These are phyloP conservation scores for Neoitamus cyanurus DNA, from an alignment of 2,888 invertebrate genomes.

Conservation along the genomic window DNA sequence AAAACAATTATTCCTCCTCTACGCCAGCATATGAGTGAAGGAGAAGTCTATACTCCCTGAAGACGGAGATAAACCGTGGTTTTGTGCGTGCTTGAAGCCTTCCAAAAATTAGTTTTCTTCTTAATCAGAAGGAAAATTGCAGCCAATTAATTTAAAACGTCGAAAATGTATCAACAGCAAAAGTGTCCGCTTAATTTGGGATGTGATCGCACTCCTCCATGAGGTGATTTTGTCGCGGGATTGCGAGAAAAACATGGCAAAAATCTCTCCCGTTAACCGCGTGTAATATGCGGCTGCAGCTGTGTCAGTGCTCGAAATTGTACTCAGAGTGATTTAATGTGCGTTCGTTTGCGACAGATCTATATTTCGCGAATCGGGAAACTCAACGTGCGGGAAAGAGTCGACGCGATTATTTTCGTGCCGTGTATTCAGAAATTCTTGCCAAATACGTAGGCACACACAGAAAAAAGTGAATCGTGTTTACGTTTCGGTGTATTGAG, in stretches of 20 bases:
- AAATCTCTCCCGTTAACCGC: conserved; percentile 21
- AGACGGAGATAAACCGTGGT: background rate
- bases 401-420: background rate
- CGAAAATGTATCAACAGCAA: background rate
- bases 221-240: background rate
- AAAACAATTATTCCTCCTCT: background rate
- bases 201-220: background rate
- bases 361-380: background rate
- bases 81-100: background rate
- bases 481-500: background rate
- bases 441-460: background rate
- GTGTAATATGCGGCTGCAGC: background rate
- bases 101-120: background rate
- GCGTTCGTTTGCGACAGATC: background rate
- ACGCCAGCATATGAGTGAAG: background rate
- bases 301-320: background rate
- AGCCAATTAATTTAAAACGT: background rate
- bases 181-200: background rate
- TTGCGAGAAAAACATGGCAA: conserved; percentile 19
- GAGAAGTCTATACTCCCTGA: background rate
- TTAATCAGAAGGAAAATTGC: background rate
- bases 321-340: background rate
- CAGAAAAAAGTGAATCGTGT: background rate
- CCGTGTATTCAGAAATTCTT: background rate
- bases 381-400: conserved; percentile 32